Conservation (phyloP, 2,113 vertebrate species). For the Zosterops borbonicus region DNA sequence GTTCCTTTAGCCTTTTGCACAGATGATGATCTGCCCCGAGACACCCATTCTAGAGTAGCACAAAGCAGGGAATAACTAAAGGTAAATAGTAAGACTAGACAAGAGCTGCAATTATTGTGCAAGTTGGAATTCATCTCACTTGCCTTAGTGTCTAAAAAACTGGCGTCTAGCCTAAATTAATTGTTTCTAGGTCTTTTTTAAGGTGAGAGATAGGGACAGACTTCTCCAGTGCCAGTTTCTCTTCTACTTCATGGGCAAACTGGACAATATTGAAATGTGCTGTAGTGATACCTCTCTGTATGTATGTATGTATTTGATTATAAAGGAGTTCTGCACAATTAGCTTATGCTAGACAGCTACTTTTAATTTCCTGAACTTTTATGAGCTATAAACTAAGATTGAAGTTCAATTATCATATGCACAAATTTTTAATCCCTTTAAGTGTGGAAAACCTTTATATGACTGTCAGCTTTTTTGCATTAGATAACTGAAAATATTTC, state of each 20-base stretch:
- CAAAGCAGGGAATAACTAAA: not conserved
- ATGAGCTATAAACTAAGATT: not conserved
- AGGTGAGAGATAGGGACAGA: not conserved
- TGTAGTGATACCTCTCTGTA: not conserved
- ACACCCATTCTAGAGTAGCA: not conserved
- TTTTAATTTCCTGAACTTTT: conserved; percentile 29
- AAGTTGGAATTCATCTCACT: not conserved
- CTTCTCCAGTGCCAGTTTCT: not conserved
- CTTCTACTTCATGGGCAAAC: not conserved
- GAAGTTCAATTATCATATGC: not conserved
- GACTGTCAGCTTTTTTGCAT: not conserved
- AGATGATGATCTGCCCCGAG: accelerated
- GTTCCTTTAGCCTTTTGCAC: not conserved
- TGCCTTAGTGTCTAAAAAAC: not conserved
- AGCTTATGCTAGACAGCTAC: not conserved
- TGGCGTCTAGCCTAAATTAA: not conserved
- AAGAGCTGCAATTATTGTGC: not conserved
- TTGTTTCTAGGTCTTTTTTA: not conserved
- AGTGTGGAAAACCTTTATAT: conserved; percentile 1
- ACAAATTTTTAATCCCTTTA: not conserved
- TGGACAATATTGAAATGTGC: not conserved
- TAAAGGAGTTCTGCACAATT: not conserved
- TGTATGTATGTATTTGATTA: not conserved
- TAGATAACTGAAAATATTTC: not conserved
- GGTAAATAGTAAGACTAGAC: not conserved